Evolutionary conservation across 2,888 invertebrate genomes (phyloP).

Genomic region (Hoplodrina blanda): DNA sequence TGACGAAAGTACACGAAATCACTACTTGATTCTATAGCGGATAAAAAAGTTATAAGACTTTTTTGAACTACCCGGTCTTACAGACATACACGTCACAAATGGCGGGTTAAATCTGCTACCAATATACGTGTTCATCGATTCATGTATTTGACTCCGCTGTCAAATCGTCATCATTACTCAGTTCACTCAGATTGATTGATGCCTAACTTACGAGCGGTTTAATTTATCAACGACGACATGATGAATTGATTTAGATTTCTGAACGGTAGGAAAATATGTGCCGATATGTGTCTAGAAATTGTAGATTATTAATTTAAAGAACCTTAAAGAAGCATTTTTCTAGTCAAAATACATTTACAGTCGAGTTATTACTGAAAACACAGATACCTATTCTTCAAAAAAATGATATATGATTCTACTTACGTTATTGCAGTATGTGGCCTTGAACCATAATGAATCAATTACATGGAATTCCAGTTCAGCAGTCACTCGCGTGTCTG

Average conservation of each 20-base stretch:
- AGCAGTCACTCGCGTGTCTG: not conserved
- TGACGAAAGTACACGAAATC: no score
- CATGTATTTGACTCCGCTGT: not conserved
- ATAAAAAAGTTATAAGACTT: no score
- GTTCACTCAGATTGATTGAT: constrained; percentile 23
- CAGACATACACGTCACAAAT: no score
- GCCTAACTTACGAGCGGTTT: constrained; percentile 13
- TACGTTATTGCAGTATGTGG: constrained; percentile 24
- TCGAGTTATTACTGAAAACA: not conserved
- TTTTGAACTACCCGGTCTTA: no score
- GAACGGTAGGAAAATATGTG: not conserved
- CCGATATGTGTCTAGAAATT: not conserved
- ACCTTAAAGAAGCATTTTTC: not conserved
- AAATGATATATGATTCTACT: constrained; percentile 2
- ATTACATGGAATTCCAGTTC: constrained; percentile 4
- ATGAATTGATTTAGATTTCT: constrained; percentile 3
- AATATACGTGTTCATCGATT: not conserved
- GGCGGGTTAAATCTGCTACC: not conserved
- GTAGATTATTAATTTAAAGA: not conserved
- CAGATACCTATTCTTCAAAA: no score
- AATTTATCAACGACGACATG: constrained; percentile 16
- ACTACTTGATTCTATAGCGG: no score
- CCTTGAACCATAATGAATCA: constrained; percentile 9
- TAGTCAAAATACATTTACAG: not conserved
- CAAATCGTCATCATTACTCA: not conserved